These are phyloP conservation scores for Sminthurinus aureus DNA, from an alignment of 2,888 invertebrate species.

Conservation along the genomic window DNA sequence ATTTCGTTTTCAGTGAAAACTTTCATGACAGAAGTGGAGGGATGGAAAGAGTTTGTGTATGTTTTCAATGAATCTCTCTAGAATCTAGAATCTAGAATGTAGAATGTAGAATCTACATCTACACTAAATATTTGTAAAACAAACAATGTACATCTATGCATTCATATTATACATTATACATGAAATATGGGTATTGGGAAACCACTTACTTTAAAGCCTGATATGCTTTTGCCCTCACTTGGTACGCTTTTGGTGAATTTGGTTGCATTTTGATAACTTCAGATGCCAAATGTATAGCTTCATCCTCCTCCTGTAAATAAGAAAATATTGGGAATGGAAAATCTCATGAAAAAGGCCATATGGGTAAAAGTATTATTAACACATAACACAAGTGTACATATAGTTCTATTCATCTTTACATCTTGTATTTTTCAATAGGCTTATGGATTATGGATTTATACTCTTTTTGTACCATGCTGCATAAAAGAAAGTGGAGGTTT, in stretches of 20 bases:
- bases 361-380: neutral
- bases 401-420: neutral
- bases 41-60: neutral
- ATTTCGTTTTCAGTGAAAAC: neutral
- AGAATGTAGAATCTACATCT: neutral
- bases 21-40: neutral
- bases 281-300: slow-evolving; percentile 84
- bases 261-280: slow-evolving; percentile 84
- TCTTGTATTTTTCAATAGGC: neutral
- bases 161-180: no score
- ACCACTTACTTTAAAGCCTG: slow-evolving; percentile 72
- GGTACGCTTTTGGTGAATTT: slow-evolving; percentile 90
- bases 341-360: neutral
- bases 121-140: no score
- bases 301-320: slow-evolving; percentile 63
- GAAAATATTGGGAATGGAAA: slow-evolving; percentile 18
- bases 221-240: slow-evolving; percentile 87
- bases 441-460: neutral
- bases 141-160: no score
- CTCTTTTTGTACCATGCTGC: neutral
- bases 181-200: neutral
- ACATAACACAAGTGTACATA: neutral
- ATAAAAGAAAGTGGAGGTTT: neutral
- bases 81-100: neutral
- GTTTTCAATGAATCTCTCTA: neutral